phyloP scores from a whole-genome alignment of 1,140 invertebrate genomes.

The Hormaphis cornu region DNA sequence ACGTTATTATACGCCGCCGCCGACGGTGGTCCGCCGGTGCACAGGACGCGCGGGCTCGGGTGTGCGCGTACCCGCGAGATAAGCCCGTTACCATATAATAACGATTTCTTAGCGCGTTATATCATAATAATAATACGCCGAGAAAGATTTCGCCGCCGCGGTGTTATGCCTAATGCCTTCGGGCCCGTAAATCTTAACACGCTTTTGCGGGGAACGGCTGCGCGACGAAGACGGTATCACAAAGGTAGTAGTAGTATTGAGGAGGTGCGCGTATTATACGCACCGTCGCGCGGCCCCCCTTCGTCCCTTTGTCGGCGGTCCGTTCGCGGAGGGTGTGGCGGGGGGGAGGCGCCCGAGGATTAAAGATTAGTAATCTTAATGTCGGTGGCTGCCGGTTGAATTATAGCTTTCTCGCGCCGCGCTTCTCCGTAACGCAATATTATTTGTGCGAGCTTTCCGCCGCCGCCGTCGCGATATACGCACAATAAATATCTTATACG shows the following conservation, averaged over 20 bases:
- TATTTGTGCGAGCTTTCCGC: slow-evolving; percentile 28
- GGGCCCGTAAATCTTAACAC: slow-evolving; percentile 32
- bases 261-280: too few relatives aligned
- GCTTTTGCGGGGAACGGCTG: neutral
- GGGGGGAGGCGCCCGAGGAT: slow-evolving; percentile 23
- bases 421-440: slow-evolving; percentile 29
- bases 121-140: slow-evolving; percentile 32
- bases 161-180: slow-evolving; percentile 28
- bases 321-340: neutral
- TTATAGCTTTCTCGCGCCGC: slow-evolving; percentile 32
- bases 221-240: neutral
- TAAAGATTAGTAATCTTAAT: slow-evolving; percentile 33
- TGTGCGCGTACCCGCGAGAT: slow-evolving; percentile 31
- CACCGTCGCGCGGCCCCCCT: too few relatives aligned
- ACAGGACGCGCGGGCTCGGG: neutral
- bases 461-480: neutral
- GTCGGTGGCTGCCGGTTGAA: slow-evolving; percentile 32
- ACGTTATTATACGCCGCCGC: too few relatives aligned
- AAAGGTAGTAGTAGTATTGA: too few relatives aligned
- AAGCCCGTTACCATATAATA: slow-evolving; percentile 33
- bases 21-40: neutral
- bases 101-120: slow-evolving; percentile 33
- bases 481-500: slow-evolving; percentile 18
- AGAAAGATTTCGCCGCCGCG: slow-evolving; percentile 22
- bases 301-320: too few relatives aligned